Conservation (phyloP, 2,113 vertebrate genomes). For the Acanthochromis polyacanthus region DNA sequence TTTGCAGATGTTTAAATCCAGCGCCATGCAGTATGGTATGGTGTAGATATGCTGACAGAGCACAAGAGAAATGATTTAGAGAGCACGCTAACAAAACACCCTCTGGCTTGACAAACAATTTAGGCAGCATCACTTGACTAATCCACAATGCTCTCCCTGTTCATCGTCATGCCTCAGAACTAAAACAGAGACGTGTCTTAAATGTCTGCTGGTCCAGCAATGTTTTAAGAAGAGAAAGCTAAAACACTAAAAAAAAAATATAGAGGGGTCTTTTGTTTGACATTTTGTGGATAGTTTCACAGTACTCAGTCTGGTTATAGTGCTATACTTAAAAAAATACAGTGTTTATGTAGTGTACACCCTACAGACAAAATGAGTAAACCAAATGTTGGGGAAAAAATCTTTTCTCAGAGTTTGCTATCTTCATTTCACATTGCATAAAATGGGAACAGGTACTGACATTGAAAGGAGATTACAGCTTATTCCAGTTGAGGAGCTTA, state of each 20-base stretch:
- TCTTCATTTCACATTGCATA: too few relatives aligned
- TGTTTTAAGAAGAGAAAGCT: conserved; percentile 31
- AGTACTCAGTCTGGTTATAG: background rate
- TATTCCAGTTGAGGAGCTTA: too few relatives aligned
- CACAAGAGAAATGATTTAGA: conserved; percentile 45
- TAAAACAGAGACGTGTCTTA: conserved; percentile 44
- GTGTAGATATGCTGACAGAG: conserved; percentile 32
- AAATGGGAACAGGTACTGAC: too few relatives aligned
- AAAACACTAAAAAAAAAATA: background rate
- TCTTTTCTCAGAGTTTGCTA: too few relatives aligned
- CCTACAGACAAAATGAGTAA: background rate
- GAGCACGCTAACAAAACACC: conserved; percentile 49
- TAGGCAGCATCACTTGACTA: conserved; percentile 49
- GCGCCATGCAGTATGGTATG: conserved; percentile 28
- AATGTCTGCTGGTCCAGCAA: conserved; percentile 36
- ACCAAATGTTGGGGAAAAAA: too few relatives aligned
- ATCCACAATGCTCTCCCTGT: conserved; percentile 27
- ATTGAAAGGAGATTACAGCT: too few relatives aligned
- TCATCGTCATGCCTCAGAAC: conserved; percentile 48
- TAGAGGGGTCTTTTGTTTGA: conserved; percentile 16
- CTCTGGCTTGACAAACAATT: conserved; percentile 52
- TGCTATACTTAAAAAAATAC: background rate
- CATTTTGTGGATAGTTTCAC: conserved; percentile 1
- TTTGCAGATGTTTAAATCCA: conserved; percentile 48
- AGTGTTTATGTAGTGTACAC: background rate